phyloP scores from a whole-genome alignment of 1,140 invertebrate genomes.

The Papilio helenus region DNA sequence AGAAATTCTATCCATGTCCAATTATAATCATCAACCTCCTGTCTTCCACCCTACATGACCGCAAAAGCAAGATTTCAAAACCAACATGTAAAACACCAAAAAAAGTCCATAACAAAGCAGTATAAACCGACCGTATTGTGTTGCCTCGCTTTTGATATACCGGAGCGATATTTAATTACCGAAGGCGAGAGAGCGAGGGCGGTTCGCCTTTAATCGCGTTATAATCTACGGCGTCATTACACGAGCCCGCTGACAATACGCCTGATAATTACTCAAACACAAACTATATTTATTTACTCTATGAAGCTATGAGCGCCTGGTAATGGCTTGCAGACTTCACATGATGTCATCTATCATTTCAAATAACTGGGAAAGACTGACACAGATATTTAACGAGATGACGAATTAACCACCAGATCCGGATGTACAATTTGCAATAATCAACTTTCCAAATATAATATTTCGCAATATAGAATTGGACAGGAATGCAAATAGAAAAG shows the following conservation, averaged over 20 bases:
- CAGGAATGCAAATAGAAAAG: no score
- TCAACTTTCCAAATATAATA: no score
- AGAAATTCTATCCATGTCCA: no score
- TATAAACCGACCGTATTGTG: conserved; percentile 19
- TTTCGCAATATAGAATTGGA: no score
- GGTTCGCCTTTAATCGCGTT: conserved; percentile 52
- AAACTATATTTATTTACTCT: conserved; percentile 52
- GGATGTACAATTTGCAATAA: not conserved
- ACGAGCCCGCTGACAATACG: conserved; percentile 50
- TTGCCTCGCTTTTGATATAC: conserved; percentile 38
- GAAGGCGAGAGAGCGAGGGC: conserved; percentile 45
- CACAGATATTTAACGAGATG: not conserved
- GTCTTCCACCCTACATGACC: no score
- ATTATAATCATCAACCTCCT: no score
- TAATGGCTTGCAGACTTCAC: not conserved
- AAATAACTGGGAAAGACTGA: not conserved
- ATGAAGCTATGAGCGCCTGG: conserved; percentile 28
- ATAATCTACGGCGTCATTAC: conserved; percentile 58
- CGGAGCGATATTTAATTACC: conserved; percentile 39
- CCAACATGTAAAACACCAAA: conserved; percentile 2
- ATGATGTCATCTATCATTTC: no score
- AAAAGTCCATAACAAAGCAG: not conserved
- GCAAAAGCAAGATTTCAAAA: not conserved
- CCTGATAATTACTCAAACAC: conserved; percentile 53
- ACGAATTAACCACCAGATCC: not conserved